Percentiles rank a stretch among this genome's conserved stretches.
Evolutionary conservation across 2,888 invertebrate genomes (phyloP).

Genomic region (Heliconius ethilla): DNA sequence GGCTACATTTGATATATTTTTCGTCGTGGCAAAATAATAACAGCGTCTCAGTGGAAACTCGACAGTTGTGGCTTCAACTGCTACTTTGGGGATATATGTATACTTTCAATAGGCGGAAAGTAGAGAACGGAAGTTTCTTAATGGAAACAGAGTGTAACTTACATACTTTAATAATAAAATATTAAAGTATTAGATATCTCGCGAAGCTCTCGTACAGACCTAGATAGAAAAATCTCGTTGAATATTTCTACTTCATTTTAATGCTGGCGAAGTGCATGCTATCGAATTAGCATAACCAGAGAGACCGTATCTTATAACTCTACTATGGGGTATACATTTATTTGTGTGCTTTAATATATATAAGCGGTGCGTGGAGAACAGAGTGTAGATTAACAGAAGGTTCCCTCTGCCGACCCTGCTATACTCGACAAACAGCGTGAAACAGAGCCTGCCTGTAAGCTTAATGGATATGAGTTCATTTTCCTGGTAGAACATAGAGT

Average conservation of each 20-base stretch:
- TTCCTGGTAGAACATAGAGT: too few species aligned
- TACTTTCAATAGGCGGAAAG: neutral
- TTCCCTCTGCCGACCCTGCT: too few species aligned
- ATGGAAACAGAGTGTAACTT: neutral
- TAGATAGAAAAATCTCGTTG: slow-evolving; percentile 24
- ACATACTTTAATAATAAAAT: slow-evolving; percentile 2
- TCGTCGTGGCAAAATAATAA: neutral
- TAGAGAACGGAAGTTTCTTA: neutral
- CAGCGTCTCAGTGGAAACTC: too few species aligned
- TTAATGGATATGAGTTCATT: too few species aligned
- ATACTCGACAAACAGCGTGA: too few species aligned
- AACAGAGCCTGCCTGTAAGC: too few species aligned
- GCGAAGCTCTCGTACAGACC: slow-evolving; percentile 6
- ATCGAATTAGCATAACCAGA: slow-evolving; percentile 37
- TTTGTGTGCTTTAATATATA: too few species aligned
- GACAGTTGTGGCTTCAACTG: neutral
- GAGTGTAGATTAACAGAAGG: too few species aligned
- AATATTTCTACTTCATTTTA: slow-evolving; percentile 28
- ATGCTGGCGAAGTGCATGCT: slow-evolving; percentile 25
- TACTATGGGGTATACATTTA: neutral
- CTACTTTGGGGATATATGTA: too few species aligned
- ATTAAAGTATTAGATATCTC: slow-evolving; percentile 9
- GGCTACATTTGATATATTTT: neutral
- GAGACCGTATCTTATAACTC: slow-evolving; percentile 31
- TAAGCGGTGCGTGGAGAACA: too few species aligned